Evolutionary conservation across 2,888 invertebrate species (phyloP).

Genomic region (Mallateleia sp.): DNA sequence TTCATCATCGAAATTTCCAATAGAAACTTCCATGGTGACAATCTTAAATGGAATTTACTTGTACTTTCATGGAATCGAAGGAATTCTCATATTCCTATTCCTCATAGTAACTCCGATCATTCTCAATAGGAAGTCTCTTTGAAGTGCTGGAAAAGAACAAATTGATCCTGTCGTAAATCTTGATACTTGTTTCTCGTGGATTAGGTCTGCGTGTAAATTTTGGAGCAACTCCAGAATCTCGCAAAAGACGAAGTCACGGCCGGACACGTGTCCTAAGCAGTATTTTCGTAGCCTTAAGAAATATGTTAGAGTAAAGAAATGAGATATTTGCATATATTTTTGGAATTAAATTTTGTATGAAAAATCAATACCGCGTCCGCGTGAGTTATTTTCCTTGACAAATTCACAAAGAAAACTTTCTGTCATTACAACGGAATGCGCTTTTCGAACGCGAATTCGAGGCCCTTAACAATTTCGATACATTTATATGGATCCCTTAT

Average conservation of each 20-base stretch:
- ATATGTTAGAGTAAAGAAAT: background rate
- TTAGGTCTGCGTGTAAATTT: background rate
- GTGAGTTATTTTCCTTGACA: background rate
- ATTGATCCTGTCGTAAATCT: constrained; percentile 3
- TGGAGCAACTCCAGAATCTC: background rate
- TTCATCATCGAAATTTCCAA: too few species aligned
- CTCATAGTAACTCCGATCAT: background rate
- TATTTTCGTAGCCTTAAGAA: background rate
- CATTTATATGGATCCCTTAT: constrained; percentile 44
- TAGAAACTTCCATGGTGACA: background rate
- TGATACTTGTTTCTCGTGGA: constrained; percentile 4
- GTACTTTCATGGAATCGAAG: background rate
- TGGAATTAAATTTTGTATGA: constrained; percentile 5
- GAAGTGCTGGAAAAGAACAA: background rate
- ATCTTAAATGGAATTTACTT: constrained; percentile 3
- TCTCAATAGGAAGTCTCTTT: background rate
- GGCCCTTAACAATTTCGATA: constrained; percentile 31
- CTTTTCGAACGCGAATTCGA: background rate
- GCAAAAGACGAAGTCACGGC: background rate
- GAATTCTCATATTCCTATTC: background rate
- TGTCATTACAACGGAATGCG: constrained; percentile 52
- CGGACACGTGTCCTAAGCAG: background rate
- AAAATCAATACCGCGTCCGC: constrained; percentile 6
- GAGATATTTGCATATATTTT: constrained; percentile 7
- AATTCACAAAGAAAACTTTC: constrained; percentile 16